Base-by-base conservation (phyloP, 2,113 vertebrate genomes). In the Telmatochromis sp. region DNA sequence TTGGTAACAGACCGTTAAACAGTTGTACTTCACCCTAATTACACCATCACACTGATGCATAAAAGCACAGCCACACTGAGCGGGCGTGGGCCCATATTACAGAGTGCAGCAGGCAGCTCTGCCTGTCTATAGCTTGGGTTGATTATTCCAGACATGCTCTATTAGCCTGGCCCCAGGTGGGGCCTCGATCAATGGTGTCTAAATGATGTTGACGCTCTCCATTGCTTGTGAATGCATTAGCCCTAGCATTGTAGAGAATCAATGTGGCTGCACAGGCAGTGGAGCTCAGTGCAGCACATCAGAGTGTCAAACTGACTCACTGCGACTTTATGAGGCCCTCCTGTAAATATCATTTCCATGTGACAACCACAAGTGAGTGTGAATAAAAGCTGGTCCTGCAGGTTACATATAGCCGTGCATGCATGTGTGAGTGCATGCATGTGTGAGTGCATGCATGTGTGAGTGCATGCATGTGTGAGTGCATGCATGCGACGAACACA, bases 101-200 rank as follows among this genome's bases (percentile, higher is more conserved):
- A 28, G 31, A 71, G 40, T 11, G 58, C 82, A 73, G 63, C 86
- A 31, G 58, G n/a, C 80, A 17, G 58, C 54, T 45, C 88, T 83
- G 86, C 68, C 65, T 23, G 85, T 81, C 80, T 80, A 37, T 80
- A 79, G 81, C 53, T 65, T 3, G 42, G 54, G 23, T 89, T 92
- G 82, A 91, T 92, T 83, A 89, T 86, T 40, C 65, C 84, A 88
- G 88, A 92, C 87, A 47, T 57, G 83, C 81, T 87, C 90, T 87
- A 87, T 90, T 84, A 93, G 86, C 53, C 42, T 26, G 90, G 92
- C 82, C 90, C 86, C 91, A 86, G 85, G 84, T 91, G 92, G 87
- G 83, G 79, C 63, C 53, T 35, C 0, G 81, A 91, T 94, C 92
- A 50, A 91, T 94, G 84, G 7, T 2, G 71, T 84, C 80, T 90